Percentiles rank a stretch among this genome's conserved stretches.
Conservation (phyloP, 2,888 invertebrate species). For the Plemyria rubiginata region DNA sequence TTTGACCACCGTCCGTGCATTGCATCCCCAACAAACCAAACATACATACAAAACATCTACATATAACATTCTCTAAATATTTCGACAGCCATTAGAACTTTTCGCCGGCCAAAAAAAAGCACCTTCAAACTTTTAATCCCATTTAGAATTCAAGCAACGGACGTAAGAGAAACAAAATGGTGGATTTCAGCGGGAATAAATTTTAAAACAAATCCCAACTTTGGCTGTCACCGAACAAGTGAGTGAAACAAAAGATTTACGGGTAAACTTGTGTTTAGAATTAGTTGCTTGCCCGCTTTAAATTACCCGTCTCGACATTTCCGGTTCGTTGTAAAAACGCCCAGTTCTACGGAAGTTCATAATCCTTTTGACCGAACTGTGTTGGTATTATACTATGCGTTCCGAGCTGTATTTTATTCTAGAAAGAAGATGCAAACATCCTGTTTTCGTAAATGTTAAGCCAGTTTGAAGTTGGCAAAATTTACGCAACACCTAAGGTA, state of each 20-base stretch:
- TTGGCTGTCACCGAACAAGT: slow-evolving; percentile 69
- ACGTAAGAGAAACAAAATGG: slow-evolving; percentile 71
- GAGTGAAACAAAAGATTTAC: slow-evolving; percentile 79
- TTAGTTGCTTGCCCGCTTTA: slow-evolving; percentile 53
- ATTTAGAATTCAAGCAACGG: slow-evolving; percentile 79
- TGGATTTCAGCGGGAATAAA: slow-evolving; percentile 67
- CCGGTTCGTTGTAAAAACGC: slow-evolving; percentile 19
- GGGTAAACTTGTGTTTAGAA: slow-evolving; percentile 72
- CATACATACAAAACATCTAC: slow-evolving; percentile 1
- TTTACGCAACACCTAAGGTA: neutral
- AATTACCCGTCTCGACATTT: slow-evolving; percentile 29
- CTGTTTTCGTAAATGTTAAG: neutral
- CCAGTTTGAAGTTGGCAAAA: neutral
- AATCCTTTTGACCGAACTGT: slow-evolving; percentile 7
- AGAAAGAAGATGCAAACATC: neutral
- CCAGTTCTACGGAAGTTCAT: slow-evolving; percentile 11
- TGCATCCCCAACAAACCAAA: slow-evolving; percentile 11
- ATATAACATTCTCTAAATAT: slow-evolving; percentile 37
- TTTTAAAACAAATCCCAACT: slow-evolving; percentile 79
- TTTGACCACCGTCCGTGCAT: slow-evolving; percentile 12
- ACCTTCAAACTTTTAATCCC: slow-evolving; percentile 56
- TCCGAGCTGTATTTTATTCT: neutral
- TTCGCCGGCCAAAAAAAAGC: slow-evolving; percentile 50
- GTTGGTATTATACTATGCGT: neutral
- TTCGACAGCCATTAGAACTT: slow-evolving; percentile 57